Percentiles rank a stretch among this genome's conserved stretches.
phyloP scores from a whole-genome alignment of 1,140 invertebrate genomes.

The Nasonia vitripennis region DNA sequence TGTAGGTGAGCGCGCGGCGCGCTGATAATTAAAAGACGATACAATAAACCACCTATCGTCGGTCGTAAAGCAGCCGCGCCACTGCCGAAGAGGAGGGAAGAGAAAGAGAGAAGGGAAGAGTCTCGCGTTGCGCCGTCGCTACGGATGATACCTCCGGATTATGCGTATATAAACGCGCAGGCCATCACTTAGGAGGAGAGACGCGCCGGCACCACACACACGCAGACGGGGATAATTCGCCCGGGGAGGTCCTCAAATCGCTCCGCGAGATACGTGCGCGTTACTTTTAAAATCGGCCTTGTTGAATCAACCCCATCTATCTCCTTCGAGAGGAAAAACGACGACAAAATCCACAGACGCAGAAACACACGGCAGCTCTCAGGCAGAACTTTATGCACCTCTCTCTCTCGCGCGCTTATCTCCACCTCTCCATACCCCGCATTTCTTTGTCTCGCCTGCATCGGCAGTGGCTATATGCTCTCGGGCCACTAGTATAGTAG shows the following conservation, averaged over 20 bases:
- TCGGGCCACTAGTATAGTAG: too few relatives aligned
- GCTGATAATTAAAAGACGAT: constrained; percentile 76
- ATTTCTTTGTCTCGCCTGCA: constrained; percentile 36
- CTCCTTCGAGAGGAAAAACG: not conserved
- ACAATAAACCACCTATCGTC: constrained; percentile 75
- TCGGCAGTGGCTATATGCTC: not conserved
- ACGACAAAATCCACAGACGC: not conserved
- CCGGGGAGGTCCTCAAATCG: constrained; percentile 33
- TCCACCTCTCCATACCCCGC: constrained; percentile 4
- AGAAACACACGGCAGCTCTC: constrained; percentile 6
- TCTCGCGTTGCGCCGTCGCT: not conserved
- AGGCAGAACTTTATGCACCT: constrained; percentile 46
- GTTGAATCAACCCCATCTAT: not conserved
- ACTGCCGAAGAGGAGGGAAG: constrained; percentile 15
- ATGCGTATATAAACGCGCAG: constrained; percentile 1
- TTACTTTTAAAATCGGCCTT: too few relatives aligned
- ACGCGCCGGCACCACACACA: constrained; percentile 16
- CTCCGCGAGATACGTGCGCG: not conserved
- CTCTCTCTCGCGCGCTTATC: constrained; percentile 39
- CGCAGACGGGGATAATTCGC: constrained; percentile 54
- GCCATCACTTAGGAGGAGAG: constrained; percentile 22
- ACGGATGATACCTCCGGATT: constrained; percentile 7
- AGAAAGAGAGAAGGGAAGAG: not conserved
- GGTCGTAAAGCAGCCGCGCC: constrained; percentile 70
- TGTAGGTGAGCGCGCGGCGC: constrained; percentile 68